phyloP scores from a whole-genome alignment of 2,797 vertebrate species.

The Channallabes apus region DNA sequence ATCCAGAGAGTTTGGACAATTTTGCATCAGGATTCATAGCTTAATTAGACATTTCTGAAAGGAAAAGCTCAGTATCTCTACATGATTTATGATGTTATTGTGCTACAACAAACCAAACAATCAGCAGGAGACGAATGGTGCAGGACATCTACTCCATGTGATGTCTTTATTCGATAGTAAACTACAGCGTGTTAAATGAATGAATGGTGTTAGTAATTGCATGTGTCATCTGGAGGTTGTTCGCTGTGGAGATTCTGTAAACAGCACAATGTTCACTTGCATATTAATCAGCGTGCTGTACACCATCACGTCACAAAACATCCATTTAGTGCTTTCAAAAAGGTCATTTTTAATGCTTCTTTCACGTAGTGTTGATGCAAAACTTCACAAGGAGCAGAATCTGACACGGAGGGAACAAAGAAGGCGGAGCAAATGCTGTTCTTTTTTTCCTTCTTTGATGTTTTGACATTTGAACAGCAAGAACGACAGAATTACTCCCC shows the following conservation, averaged over 20 bases:
- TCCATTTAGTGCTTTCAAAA: not conserved
- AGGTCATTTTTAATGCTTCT: not conserved
- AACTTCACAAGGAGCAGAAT: not conserved
- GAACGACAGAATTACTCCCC: not conserved
- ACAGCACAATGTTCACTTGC: not conserved
- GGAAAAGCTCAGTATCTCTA: not conserved
- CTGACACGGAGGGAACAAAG: not conserved
- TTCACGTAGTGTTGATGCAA: not conserved
- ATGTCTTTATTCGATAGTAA: not conserved
- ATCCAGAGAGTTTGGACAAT: no score
- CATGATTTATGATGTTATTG: not conserved
- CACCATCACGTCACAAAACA: not conserved
- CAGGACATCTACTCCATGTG: not conserved
- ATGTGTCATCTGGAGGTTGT: not conserved
- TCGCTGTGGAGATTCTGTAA: not conserved
- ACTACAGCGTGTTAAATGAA: not conserved
- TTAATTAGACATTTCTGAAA: not conserved
- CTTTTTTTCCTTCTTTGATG: not conserved
- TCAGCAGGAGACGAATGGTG: not conserved
- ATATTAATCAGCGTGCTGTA: not conserved
- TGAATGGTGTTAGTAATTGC: not conserved
- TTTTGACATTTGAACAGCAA: constrained; percentile 38
- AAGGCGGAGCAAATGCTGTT: not conserved
- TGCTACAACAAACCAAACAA: not conserved
- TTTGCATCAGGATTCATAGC: no score